Percentiles rank a stretch among this genome's conserved stretches.
Evolutionary conservation across 2,888 invertebrate species (phyloP).

Genomic region (Leptogaster cylindrica): DNA sequence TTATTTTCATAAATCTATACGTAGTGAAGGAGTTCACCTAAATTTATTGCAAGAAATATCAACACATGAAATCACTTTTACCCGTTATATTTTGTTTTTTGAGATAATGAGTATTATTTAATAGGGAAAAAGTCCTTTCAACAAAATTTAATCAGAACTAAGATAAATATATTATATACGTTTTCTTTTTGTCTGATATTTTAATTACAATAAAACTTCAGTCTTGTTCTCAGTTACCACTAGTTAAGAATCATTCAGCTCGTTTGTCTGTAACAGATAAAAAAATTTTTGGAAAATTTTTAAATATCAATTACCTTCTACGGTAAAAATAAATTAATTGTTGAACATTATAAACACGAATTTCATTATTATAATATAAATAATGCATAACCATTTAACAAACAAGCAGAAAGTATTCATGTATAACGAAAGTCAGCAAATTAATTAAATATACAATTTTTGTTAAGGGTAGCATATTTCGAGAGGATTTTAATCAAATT

Average conservation of each 20-base stretch:
- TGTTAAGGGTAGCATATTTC: too few relatives aligned
- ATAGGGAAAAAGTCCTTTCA: conserved; percentile 13
- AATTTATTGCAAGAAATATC: conserved; percentile 38
- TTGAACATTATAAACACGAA: too few relatives aligned
- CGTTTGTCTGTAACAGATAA: conserved; percentile 57
- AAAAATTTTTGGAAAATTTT: conserved; percentile 17
- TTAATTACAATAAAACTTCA: conserved; percentile 60
- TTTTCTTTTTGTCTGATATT: conserved; percentile 35
- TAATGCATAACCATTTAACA: conserved; percentile 19
- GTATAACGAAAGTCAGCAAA: conserved; percentile 20
- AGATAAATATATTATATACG: not conserved
- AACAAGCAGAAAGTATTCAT: conserved; percentile 21
- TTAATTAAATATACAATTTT: not conserved
- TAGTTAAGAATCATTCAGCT: conserved; percentile 60
- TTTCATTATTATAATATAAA: too few relatives aligned
- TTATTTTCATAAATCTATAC: not conserved
- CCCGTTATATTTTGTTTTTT: conserved; percentile 17
- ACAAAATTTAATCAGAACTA: conserved; percentile 9
- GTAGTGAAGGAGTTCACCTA: conserved; percentile 6
- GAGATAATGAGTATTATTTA: conserved; percentile 21
- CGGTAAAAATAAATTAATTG: not conserved
- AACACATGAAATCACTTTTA: conserved; percentile 19
- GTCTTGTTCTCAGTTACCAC: conserved; percentile 61
- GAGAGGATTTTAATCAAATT: not conserved
- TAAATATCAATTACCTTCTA: not conserved